Conservation (phyloP, 2,888 invertebrate genomes). For the Physocephala rufipes region DNA sequence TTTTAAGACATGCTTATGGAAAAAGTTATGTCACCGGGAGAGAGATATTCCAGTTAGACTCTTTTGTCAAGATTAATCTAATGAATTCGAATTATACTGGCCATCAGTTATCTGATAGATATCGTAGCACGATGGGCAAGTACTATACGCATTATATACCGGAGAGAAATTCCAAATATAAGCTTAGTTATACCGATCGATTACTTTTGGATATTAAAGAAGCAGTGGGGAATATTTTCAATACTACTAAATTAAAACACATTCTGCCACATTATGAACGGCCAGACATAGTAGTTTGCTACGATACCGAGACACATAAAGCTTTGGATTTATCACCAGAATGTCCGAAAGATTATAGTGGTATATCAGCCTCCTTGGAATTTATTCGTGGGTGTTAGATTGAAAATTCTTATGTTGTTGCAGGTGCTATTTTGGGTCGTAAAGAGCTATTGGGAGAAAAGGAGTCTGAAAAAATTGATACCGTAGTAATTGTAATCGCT, state of each 20-base stretch:
- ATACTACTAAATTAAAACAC: constrained; percentile 68
- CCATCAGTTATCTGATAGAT: constrained; percentile 67
- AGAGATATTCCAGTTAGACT: constrained; percentile 74
- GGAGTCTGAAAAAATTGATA: constrained; percentile 49
- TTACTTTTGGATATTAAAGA: constrained; percentile 71
- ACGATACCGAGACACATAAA: constrained; percentile 67
- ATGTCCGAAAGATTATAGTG: constrained; percentile 68
- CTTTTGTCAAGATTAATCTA: constrained; percentile 65
- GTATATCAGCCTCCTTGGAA: constrained; percentile 50
- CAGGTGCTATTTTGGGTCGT: constrained; percentile 54
- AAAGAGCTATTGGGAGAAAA: constrained; percentile 52
- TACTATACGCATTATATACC: constrained; percentile 72
- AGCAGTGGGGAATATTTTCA: constrained; percentile 66
- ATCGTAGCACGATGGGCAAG: constrained; percentile 69
- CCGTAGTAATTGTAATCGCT: constrained; percentile 72
- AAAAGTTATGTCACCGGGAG: constrained; percentile 67
- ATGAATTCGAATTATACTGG: constrained; percentile 66
- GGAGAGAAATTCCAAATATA: constrained; percentile 66
- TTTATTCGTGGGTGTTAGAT: neutral
- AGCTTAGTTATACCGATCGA: constrained; percentile 69
- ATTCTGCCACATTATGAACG: constrained; percentile 75
- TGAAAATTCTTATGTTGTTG: neutral
- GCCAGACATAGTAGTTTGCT: constrained; percentile 73
- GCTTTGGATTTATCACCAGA: constrained; percentile 66
- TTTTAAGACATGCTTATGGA: constrained; percentile 70